phyloP scores from a whole-genome alignment of 2,888 invertebrate species.

The Hydraecia micacea region DNA sequence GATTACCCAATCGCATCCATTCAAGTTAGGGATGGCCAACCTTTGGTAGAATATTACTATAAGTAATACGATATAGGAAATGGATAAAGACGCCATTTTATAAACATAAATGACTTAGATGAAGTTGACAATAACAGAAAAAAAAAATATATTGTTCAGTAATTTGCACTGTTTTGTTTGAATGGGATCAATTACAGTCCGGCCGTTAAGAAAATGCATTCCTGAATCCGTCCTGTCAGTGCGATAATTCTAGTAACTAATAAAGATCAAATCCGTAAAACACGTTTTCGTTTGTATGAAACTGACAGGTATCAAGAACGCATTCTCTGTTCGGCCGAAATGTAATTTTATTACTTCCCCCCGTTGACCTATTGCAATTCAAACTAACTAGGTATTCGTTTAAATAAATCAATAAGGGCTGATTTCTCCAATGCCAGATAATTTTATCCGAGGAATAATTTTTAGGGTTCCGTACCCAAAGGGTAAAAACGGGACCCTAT shows the following conservation, averaged over 20 bases:
- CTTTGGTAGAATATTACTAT: conserved; percentile 3
- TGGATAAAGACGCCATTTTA: not conserved
- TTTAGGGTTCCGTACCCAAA: too few species aligned
- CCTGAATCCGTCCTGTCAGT: too few species aligned
- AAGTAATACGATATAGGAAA: not conserved
- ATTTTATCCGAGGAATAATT: too few species aligned
- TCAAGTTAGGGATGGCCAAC: conserved; percentile 40
- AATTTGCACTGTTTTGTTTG: not conserved
- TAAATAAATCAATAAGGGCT: not conserved
- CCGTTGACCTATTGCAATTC: not conserved
- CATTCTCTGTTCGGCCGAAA: too few species aligned
- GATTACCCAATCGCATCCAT: conserved; percentile 48
- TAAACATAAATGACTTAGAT: not conserved
- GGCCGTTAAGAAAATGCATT: not conserved
- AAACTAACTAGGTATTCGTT: not conserved
- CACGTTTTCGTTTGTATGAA: not conserved
- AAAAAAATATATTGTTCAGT: too few species aligned
- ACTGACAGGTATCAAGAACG: too few species aligned
- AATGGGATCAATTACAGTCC: not conserved
- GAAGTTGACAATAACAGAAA: not conserved
- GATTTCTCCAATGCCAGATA: too few species aligned
- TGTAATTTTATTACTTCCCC: not conserved
- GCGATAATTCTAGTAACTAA: not conserved
- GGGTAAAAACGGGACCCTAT: too few species aligned
- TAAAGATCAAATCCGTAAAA: not conserved